A percentile compares a stretch with the other conserved stretches of the same genome.
Evolutionary conservation across 2,797 vertebrate genomes (phyloP).

Genomic region (Lacerta agilis): DNA sequence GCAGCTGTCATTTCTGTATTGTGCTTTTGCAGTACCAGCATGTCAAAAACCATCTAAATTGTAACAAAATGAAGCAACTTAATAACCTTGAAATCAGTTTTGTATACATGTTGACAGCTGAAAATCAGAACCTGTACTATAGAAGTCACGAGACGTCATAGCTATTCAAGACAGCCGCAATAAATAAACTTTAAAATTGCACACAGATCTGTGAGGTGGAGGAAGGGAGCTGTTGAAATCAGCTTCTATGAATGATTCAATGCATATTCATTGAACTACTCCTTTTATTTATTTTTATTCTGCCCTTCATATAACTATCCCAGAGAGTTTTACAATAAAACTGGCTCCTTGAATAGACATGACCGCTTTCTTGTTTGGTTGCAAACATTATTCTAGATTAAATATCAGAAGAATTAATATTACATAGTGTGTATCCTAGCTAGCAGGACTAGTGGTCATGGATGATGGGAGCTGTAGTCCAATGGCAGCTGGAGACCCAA

Average conservation of each 20-base stretch:
- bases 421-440: neutral
- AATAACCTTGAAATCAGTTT: neutral
- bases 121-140: neutral
- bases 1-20: constrained; percentile 98
- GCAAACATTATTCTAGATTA: too few species aligned
- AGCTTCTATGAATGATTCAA: neutral
- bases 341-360: neutral
- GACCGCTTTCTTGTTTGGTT: neutral
- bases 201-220: neutral
- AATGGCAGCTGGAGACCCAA: neutral
- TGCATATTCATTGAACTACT: neutral
- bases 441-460: neutral
- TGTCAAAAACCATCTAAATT: constrained; percentile 97
- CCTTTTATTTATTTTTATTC: neutral
- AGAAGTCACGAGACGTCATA: neutral
- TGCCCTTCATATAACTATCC: neutral
- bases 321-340: neutral
- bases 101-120: neutral
- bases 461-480: neutral
- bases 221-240: neutral
- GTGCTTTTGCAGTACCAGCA: constrained; percentile 99
- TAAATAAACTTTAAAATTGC: neutral
- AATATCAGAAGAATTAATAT: neutral
- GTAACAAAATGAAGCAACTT: constrained; percentile 39
- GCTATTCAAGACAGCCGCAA: neutral